phyloP scores from a whole-genome alignment of 2,113 vertebrate genomes.

The Myrmecophaga tridactyla region DNA sequence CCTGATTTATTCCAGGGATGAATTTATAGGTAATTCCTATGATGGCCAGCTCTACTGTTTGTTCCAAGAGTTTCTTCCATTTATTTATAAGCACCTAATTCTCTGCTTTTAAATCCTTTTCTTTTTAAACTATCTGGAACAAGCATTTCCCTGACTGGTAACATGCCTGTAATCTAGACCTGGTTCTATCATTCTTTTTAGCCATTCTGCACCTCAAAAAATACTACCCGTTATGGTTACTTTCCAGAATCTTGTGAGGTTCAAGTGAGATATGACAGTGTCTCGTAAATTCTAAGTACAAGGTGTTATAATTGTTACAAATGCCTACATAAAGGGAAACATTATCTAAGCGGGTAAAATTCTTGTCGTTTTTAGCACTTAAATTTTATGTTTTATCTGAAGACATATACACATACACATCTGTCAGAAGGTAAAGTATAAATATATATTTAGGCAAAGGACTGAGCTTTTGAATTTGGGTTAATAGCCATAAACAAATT shows the following conservation, averaged over 20 bases:
- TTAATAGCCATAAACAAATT: neutral
- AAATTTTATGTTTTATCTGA: neutral
- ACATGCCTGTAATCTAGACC: neutral
- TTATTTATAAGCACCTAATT: neutral
- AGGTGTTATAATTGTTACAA: neutral
- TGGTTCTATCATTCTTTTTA: neutral
- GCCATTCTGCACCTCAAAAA: neutral
- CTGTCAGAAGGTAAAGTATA: neutral
- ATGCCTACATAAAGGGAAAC: neutral
- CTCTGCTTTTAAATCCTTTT: neutral
- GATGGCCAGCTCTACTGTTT: neutral
- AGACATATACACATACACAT: neutral
- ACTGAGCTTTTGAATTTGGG: neutral
- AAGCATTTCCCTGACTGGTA: slow-evolving; percentile 4
- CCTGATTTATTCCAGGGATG: neutral
- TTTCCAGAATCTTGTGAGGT: neutral
- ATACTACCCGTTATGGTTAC: neutral
- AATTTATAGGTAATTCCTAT: neutral
- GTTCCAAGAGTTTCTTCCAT: neutral
- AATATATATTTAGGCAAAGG: neutral
- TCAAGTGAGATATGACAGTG: neutral
- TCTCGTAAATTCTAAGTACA: neutral
- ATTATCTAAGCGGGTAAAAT: neutral
- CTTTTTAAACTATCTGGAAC: neutral
- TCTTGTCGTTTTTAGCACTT: neutral